phyloP scores from a whole-genome alignment of 2,113 vertebrate genomes.

The Ursus arctos region DNA sequence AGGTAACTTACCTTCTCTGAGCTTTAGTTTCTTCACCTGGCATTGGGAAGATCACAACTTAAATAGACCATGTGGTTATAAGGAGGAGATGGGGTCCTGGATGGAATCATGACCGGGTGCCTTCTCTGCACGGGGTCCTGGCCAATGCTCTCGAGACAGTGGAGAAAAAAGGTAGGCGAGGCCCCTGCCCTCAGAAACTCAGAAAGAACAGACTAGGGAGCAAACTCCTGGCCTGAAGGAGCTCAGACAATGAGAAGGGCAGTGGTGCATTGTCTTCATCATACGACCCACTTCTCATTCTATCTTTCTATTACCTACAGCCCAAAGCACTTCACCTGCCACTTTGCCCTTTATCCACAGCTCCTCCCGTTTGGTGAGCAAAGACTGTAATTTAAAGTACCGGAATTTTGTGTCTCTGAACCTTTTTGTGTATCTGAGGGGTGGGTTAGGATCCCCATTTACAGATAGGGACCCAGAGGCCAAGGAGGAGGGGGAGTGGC shows the following conservation, averaged over 20 bases:
- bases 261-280: background rate
- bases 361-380: too few relatives aligned
- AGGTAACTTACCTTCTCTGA: background rate
- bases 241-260: background rate
- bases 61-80: background rate
- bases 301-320: too few relatives aligned
- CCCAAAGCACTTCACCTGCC: too few relatives aligned
- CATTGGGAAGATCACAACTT: too few relatives aligned
- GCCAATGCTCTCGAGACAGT: background rate
- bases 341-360: too few relatives aligned
- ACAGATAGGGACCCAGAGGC: too few relatives aligned
- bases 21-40: background rate
- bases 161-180: background rate
- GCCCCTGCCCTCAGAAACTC: background rate
- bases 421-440: too few relatives aligned
- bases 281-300: too few relatives aligned
- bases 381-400: too few relatives aligned
- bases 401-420: too few relatives aligned
- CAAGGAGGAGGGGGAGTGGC: too few relatives aligned
- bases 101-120: fast-evolving
- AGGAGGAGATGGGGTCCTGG: background rate
- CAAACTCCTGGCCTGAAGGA: background rate
- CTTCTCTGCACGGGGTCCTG: background rate
- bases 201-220: background rate
- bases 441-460: too few relatives aligned